Conservation (phyloP, 23 tunicate genomes). For the Phallusia fumigata region DNA sequence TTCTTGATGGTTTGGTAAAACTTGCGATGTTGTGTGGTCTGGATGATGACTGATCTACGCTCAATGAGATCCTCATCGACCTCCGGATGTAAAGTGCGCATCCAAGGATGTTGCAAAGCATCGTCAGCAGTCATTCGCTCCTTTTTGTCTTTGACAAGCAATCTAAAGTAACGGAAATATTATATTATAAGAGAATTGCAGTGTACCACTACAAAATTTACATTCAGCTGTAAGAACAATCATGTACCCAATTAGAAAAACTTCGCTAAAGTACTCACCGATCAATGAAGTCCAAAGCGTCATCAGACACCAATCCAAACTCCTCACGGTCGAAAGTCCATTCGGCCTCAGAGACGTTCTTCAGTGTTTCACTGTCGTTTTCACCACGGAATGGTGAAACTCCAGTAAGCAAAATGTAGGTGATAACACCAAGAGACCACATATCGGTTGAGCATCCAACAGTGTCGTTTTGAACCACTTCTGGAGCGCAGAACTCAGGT, state of each 20-base stretch:
- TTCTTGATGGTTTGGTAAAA: conserved; percentile 70
- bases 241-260: not conserved
- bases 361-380: conserved; percentile 66
- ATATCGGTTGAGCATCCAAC: conserved; percentile 89
- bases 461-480: conserved; percentile 81
- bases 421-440: conserved; percentile 91
- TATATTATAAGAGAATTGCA: not conserved
- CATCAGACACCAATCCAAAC: conserved; percentile 73
- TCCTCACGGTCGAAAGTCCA: conserved; percentile 75
- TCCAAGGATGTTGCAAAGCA: conserved; percentile 95
- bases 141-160: conserved; percentile 69
- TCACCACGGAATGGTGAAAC: conserved; percentile 86
- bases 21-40: conserved; percentile 77
- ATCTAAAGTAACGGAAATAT: conserved; percentile 19
- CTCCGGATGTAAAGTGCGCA: conserved; percentile 72
- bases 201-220: too few species aligned
- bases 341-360: conserved; percentile 70
- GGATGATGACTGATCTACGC: conserved; percentile 72
- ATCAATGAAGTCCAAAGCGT: conserved; percentile 87
- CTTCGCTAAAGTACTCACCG: conserved; percentile 28
- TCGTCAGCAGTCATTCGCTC: conserved; percentile 89
- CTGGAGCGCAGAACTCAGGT: conserved; percentile 96
- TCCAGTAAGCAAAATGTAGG: conserved; percentile 80
- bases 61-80: conserved; percentile 71
- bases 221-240: too few species aligned